Conservation (phyloP, 1,140 invertebrate genomes). For the Probaryconus sp. region DNA sequence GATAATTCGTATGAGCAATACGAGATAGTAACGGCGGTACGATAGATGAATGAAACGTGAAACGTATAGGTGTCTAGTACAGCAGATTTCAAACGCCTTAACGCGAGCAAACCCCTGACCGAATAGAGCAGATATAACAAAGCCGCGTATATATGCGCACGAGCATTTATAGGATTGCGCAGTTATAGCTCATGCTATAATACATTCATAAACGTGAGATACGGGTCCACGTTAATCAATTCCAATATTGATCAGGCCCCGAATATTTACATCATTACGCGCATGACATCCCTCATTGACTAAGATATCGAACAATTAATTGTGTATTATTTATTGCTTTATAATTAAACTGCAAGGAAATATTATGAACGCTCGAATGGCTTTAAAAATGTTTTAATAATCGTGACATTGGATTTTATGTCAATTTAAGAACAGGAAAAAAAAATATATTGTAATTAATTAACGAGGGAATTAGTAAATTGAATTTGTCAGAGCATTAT, state of each 20-base stretch:
- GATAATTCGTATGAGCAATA: constrained; percentile 64
- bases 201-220: constrained; percentile 35
- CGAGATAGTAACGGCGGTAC: constrained; percentile 60
- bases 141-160: constrained; percentile 2
- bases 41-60: constrained; percentile 56
- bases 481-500: no score
- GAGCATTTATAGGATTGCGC: neutral
- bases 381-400: no score
- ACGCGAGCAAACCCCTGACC: neutral
- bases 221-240: constrained; percentile 66
- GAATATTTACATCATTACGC: constrained; percentile 59
- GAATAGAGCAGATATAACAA: constrained; percentile 5
- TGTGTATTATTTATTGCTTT: constrained; percentile 6
- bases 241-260: constrained; percentile 64
- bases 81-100: constrained; percentile 24
- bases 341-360: no score
- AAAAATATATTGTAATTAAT: no score
- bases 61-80: constrained; percentile 55
- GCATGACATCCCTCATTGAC: constrained; percentile 19
- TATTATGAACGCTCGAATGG: no score
- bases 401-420: no score
- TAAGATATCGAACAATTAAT: neutral
- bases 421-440: no score
- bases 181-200: neutral
- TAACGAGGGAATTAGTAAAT: no score